Conservation (phyloP, 2,797 vertebrate species). For the Coreius guichenoti region DNA sequence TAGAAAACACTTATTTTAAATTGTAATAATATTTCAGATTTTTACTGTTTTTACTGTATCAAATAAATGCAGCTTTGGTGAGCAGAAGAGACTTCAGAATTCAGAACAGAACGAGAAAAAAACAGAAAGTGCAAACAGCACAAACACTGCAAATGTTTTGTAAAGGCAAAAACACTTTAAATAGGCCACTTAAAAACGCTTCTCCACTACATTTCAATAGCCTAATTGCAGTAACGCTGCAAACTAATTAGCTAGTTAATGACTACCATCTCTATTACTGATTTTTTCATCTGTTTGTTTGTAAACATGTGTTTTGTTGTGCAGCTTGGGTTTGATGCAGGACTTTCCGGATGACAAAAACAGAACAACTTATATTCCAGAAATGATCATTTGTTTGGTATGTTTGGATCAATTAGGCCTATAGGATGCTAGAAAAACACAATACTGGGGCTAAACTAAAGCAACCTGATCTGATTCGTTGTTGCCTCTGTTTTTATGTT, state of each 20-base stretch:
- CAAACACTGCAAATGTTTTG: neutral
- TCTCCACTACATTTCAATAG: neutral
- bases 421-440: neutral
- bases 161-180: neutral
- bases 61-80: neutral
- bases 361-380: neutral
- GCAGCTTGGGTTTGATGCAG: neutral
- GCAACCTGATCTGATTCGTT: neutral
- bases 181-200: neutral
- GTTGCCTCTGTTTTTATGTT: neutral
- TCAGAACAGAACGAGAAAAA: neutral
- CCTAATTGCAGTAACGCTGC: neutral
- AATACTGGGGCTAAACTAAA: neutral
- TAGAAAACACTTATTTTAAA: neutral
- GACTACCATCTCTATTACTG: neutral
- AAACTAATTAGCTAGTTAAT: slow-evolving; percentile 18
- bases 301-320: neutral
- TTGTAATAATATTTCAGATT: neutral
- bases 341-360: neutral
- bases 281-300: neutral
- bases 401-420: neutral
- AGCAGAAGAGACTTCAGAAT: neutral
- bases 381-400: neutral
- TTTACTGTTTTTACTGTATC: neutral
- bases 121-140: neutral